Evolutionary conservation across 2,113 vertebrate species (phyloP).

Genomic region (Mungos mungo): DNA sequence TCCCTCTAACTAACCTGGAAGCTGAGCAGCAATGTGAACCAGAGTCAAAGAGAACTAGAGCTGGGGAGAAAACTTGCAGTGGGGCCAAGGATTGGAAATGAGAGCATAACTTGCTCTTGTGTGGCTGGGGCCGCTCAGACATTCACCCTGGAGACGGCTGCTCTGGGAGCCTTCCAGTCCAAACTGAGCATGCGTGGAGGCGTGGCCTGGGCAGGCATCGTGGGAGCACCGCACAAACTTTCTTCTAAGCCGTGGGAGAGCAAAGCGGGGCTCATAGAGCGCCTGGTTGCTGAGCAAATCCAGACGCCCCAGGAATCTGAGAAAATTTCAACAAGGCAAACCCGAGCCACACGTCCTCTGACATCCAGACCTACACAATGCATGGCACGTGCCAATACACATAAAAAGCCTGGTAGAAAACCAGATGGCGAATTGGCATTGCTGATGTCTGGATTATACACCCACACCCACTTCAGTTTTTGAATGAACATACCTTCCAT

Average conservation of each 20-base stretch:
- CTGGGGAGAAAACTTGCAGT: not conserved
- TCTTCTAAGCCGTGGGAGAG: not conserved
- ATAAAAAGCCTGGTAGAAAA: not conserved
- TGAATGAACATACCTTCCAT: not conserved
- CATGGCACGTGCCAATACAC: not conserved
- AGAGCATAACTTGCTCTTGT: not conserved
- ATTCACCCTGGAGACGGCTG: not conserved
- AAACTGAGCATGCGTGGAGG: not conserved
- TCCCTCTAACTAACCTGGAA: not conserved
- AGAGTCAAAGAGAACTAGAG: not conserved
- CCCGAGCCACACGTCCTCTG: not conserved
- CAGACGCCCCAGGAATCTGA: not conserved
- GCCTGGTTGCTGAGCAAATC: not conserved
- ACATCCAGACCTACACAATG: not conserved
- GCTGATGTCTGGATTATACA: not conserved
- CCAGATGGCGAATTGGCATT: not conserved
- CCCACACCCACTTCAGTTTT: not conserved
- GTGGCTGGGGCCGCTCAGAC: not conserved
- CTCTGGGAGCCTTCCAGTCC: not conserved
- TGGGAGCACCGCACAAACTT: accelerated
- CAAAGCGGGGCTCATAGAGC: not conserved
- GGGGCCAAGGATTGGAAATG: not conserved
- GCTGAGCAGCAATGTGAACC: accelerated
- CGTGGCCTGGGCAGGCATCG: accelerated
- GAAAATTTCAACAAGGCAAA: not conserved